These are phyloP conservation scores for Agriopis aurantiaria DNA, from an alignment of 2,888 invertebrate genomes.

Conservation along the genomic window DNA sequence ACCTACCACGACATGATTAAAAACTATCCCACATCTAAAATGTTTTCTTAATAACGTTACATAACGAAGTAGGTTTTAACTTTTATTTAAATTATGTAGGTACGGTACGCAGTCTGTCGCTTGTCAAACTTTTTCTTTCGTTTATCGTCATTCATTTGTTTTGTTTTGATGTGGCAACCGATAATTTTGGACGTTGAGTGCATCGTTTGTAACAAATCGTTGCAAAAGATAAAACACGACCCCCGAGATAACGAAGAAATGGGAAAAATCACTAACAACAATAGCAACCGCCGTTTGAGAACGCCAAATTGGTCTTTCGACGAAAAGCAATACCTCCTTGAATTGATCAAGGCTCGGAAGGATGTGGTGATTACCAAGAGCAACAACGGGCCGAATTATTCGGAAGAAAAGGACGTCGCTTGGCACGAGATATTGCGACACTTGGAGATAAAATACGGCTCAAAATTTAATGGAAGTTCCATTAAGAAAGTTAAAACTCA, in stretches of 20 bases:
- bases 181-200: constrained; percentile 83
- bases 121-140: constrained; percentile 59
- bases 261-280: constrained; percentile 71
- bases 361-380: constrained; percentile 75
- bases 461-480: constrained; percentile 73
- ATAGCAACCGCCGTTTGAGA: constrained; percentile 59
- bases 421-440: constrained; percentile 78
- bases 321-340: constrained; percentile 79
- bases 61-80: constrained; percentile 35
- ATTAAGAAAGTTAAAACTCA: constrained; percentile 82
- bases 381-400: constrained; percentile 78
- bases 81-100: constrained; percentile 51
- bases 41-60: constrained; percentile 3
- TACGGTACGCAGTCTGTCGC: constrained; percentile 56
- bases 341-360: constrained; percentile 77
- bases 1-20: constrained; percentile 13
- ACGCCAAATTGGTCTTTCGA: constrained; percentile 81
- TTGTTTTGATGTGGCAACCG: constrained; percentile 83
- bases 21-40: constrained; percentile 14
- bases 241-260: constrained; percentile 60
- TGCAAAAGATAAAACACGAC: constrained; percentile 79
- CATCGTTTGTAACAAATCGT: constrained; percentile 84
- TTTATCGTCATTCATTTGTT: constrained; percentile 66
- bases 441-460: constrained; percentile 70
- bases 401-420: constrained; percentile 78